Percentiles rank a stretch among this genome's conserved stretches.
phyloP scores from a whole-genome alignment of 2,888 invertebrate genomes.

The Camponotus fellah region DNA sequence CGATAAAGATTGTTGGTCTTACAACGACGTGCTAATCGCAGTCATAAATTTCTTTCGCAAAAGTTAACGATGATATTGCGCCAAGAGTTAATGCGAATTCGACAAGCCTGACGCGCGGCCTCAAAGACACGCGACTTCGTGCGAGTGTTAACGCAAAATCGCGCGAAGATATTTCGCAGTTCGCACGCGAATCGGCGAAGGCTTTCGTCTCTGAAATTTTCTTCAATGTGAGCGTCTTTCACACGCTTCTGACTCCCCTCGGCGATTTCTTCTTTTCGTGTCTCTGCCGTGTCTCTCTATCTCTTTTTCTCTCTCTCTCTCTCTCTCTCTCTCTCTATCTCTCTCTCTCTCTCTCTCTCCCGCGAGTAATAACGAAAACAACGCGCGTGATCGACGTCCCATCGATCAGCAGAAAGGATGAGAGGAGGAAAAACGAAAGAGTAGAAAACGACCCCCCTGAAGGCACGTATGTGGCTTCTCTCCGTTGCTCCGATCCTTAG shows the following conservation, averaged over 20 bases:
- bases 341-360: slow-evolving; percentile 5
- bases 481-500: background rate
- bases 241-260: slow-evolving; percentile 20
- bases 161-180: background rate
- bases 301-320: too few relatives aligned
- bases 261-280: slow-evolving; percentile 36
- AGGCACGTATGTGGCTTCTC: slow-evolving; percentile 38
- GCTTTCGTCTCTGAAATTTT: slow-evolving; percentile 57
- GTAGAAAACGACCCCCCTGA: slow-evolving; percentile 57
- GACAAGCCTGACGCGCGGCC: slow-evolving; percentile 6
- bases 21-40: slow-evolving; percentile 10
- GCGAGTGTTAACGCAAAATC: slow-evolving; percentile 25
- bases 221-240: slow-evolving; percentile 35
- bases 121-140: slow-evolving; percentile 20
- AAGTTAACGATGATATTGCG: slow-evolving; percentile 12
- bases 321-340: too few relatives aligned
- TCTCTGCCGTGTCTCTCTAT: slow-evolving; percentile 26
- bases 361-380: slow-evolving; percentile 44
- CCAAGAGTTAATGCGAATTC: slow-evolving; percentile 5
- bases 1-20: background rate
- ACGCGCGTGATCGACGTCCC: slow-evolving; percentile 60
- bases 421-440: slow-evolving; percentile 52
- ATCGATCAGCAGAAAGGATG: slow-evolving; percentile 9
- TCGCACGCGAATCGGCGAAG: slow-evolving; percentile 22
- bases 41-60: background rate